Conservation (phyloP, 2,113 vertebrate species). For the Raja brachyura region DNA sequence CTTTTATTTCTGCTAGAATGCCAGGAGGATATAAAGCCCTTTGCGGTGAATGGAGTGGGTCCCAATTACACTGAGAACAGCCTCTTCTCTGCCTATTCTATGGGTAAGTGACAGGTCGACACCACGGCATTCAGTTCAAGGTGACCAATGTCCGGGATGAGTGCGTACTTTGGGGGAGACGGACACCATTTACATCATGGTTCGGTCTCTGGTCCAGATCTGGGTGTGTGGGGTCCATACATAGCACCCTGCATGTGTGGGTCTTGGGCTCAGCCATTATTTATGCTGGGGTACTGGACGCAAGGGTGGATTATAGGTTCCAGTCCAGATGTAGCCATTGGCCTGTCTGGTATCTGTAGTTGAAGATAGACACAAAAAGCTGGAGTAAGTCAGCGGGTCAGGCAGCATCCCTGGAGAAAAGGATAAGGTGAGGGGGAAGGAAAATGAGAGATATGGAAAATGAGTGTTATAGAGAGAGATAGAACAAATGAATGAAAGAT, state of each 20-base stretch:
- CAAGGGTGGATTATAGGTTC: too few relatives aligned
- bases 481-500: too few relatives aligned
- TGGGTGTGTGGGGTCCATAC: not conserved
- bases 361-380: too few relatives aligned
- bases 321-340: too few relatives aligned
- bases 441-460: too few relatives aligned
- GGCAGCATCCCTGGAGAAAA: too few relatives aligned
- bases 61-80: constrained; percentile 85
- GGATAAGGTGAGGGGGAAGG: too few relatives aligned
- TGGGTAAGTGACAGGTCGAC: constrained; percentile 76
- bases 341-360: too few relatives aligned
- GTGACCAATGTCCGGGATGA: not conserved
- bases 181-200: not conserved
- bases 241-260: not conserved
- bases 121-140: not conserved
- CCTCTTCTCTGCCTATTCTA: constrained; percentile 94
- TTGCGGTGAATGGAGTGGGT: constrained; percentile 75
- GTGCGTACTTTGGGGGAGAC: too few relatives aligned
- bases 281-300: too few relatives aligned
- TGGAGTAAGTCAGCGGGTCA: too few relatives aligned
- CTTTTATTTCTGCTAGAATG: not conserved
- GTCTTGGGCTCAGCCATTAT: not conserved
- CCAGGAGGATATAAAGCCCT: constrained; percentile 88
- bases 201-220: not conserved
- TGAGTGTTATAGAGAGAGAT: too few relatives aligned